Evolutionary conservation across 2,113 vertebrate species (phyloP), one percentile per base, ranked within the genome.

Genomic region (Lophochroa leadbeateri): DNA sequence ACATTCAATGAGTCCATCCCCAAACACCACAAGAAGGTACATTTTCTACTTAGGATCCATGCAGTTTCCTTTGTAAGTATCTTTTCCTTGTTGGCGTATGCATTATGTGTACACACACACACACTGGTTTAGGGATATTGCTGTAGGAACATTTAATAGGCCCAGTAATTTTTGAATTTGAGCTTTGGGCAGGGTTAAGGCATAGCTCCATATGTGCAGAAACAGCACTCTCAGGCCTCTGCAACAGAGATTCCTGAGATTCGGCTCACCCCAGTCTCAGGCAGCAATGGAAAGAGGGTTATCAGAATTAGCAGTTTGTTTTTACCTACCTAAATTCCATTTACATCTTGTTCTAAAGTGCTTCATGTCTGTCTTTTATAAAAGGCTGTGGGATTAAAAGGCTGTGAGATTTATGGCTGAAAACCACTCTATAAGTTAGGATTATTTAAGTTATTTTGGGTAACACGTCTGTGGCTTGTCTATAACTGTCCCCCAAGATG

Each of bases 1-100:
- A 35, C 1, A 3, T 9, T 3, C 0, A 0, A 49, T 25, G 3
- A 76, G 15, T 53, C 14, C 13, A 37, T 28, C 21, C 8, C 27
- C 25, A 58, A 92, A 81, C 11, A 47, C 12, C 19, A 53, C n/a
- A 71, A 23, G 41, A 78, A 53, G 3, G 1, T 47, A 8, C 15
- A 7, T 76, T 57, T 90, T 64, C 55, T 55, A 17, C 23, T 43
- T 5, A 7, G 31, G 16, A 58, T 68, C 21, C 55, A 24, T 8
- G 6, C 19, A 31, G 18, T 72, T 69, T 68, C 44, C 24, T 60
- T 50, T 69, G 10, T n/a, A 74, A 77, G 31, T 7, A 83, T n/a
- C 13, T 10, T 76, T 7, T 61, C 52, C 35, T n/a, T 83, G 6
- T 16, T 37, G 37, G 28, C 28, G 11, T 13, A 41, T 27, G 28